Percentiles rank a stretch among this genome's conserved stretches.
These are phyloP conservation scores for Etheostoma nigrum DNA, from an alignment of 2,797 vertebrate species.

Conservation along the genomic window DNA sequence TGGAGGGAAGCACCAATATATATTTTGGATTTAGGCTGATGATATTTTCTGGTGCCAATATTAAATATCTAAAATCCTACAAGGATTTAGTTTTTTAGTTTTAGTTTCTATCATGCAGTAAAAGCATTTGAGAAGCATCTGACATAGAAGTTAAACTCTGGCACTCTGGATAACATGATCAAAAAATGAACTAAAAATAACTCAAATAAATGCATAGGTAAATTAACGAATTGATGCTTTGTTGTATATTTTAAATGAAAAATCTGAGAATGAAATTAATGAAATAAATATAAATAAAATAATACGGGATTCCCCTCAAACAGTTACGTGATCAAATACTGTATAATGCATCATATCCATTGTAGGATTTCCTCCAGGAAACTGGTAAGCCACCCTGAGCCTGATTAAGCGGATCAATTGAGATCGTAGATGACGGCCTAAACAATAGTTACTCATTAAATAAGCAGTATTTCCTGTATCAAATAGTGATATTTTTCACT, in stretches of 20 bases:
- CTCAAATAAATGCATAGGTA: not conserved
- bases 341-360: not conserved
- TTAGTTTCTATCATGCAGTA: not conserved
- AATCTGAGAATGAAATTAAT: not conserved
- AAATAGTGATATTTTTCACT: not conserved
- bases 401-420: not conserved
- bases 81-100: not conserved
- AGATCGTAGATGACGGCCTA: not conserved
- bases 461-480: not conserved
- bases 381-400: not conserved
- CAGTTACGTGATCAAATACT: constrained; percentile 1
- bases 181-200: not conserved
- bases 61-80: not conserved
- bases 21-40: constrained; percentile 8
- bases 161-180: not conserved
- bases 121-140: not conserved
- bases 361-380: not conserved
- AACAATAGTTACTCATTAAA: not conserved
- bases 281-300: not conserved
- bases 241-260: not conserved
- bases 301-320: not conserved
- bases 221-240: not conserved
- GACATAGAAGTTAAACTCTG: not conserved
- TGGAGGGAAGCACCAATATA: not conserved
- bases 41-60: not conserved